These are phyloP conservation scores for Myotis vivesi DNA, from an alignment of 2,797 vertebrate species.

Conservation along the genomic window DNA sequence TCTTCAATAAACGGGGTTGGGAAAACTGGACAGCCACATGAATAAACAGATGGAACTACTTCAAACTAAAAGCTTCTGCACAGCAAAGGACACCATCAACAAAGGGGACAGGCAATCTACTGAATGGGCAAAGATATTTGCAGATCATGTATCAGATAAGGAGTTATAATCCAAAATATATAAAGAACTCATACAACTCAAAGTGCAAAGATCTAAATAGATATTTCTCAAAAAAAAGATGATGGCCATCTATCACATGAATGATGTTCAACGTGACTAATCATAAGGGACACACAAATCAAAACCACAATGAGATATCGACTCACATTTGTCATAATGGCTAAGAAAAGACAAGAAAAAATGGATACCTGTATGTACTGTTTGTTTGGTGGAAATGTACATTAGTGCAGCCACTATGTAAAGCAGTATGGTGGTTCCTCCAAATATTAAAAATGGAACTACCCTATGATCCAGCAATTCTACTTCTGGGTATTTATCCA, in stretches of 20 bases:
- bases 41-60: neutral
- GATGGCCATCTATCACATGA: neutral
- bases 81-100: neutral
- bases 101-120: neutral
- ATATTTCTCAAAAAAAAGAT: no score
- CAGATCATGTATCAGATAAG: neutral
- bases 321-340: neutral
- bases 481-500: neutral
- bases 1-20: neutral
- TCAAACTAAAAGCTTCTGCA: neutral
- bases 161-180: neutral
- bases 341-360: no score
- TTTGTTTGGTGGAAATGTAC: neutral
- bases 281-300: neutral
- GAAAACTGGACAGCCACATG: neutral
- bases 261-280: neutral
- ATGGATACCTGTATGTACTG: no score
- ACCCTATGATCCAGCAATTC: neutral
- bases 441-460: neutral
- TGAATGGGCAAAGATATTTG: neutral
- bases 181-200: neutral
- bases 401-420: neutral
- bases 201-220: neutral
- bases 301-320: neutral
- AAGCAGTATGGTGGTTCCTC: neutral